Percentiles rank a stretch among this genome's conserved stretches.
phyloP scores from a whole-genome alignment of 2,113 vertebrate genomes.

The Marmota flaviventris region DNA sequence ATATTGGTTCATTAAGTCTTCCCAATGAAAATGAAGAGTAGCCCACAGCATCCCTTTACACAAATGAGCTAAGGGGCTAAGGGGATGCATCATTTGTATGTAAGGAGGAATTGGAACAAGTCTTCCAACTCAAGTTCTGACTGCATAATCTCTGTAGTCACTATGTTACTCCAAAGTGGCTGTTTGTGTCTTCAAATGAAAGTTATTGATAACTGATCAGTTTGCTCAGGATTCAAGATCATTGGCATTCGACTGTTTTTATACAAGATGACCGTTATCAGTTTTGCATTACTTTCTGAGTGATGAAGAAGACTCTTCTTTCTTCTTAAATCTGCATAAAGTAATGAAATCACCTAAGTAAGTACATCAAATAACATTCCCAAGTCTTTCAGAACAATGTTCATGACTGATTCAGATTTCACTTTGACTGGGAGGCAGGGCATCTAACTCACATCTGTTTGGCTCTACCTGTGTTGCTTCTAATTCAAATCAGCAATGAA shows the following conservation, averaged over 20 bases:
- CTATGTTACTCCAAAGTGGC: neutral
- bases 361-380: slow-evolving; percentile 43
- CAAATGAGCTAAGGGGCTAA: neutral
- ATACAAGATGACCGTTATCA: neutral
- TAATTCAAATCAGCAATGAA: neutral
- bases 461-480: neutral
- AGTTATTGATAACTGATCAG: neutral
- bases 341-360: slow-evolving; percentile 49
- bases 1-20: neutral
- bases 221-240: neutral
- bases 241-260: neutral
- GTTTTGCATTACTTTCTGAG: neutral
- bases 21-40: neutral
- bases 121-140: neutral
- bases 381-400: slow-evolving; percentile 24
- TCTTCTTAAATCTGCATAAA: neutral
- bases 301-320: neutral
- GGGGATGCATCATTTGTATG: neutral
- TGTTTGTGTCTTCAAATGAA: slow-evolving; percentile 17
- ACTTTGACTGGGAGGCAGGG: neutral
- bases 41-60: neutral
- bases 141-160: neutral
- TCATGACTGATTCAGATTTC: neutral
- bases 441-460: neutral
- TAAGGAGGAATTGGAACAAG: neutral